These are phyloP conservation scores for Ommatoiulus sabulosus DNA, from an alignment of 2,888 invertebrate genomes.

Conservation along the genomic window DNA sequence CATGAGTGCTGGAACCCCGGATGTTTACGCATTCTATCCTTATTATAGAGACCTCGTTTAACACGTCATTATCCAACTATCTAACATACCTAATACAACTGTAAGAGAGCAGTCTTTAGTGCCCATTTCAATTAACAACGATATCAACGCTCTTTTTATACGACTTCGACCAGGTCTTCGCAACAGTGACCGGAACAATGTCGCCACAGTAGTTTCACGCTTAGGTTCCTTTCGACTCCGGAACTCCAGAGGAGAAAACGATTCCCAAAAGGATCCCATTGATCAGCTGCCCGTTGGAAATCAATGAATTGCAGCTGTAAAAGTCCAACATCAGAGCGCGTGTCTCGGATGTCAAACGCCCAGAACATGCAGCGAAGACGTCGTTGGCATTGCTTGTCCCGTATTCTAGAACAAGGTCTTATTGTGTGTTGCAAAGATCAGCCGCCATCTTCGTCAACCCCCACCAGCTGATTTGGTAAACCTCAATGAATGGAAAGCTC, in stretches of 20 bases:
- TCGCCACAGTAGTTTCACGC: too few species aligned
- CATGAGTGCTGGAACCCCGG: too few species aligned
- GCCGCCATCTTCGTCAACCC: neutral
- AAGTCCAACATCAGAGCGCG: neutral
- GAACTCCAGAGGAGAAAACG: neutral
- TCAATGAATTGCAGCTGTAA: neutral
- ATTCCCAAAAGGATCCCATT: neutral
- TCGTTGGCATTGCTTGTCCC: neutral
- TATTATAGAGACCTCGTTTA: too few species aligned
- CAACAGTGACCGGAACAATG: too few species aligned
- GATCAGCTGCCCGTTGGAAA: neutral
- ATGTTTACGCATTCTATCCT: too few species aligned
- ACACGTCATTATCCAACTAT: too few species aligned
- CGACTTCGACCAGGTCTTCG: too few species aligned
- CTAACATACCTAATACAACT: too few species aligned
- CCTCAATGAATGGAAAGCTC: neutral
- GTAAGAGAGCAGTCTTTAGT: too few species aligned
- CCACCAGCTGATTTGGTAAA: slow-evolving; percentile 2
- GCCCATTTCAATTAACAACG: too few species aligned
- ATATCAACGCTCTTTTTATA: too few species aligned
- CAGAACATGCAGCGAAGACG: neutral
- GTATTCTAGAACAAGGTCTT: neutral
- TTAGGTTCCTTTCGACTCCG: neutral
- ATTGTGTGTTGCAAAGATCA: neutral
- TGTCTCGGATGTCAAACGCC: neutral